These are phyloP conservation scores for Erebia ligea DNA, from an alignment of 2,888 invertebrate species.

Conservation along the genomic window DNA sequence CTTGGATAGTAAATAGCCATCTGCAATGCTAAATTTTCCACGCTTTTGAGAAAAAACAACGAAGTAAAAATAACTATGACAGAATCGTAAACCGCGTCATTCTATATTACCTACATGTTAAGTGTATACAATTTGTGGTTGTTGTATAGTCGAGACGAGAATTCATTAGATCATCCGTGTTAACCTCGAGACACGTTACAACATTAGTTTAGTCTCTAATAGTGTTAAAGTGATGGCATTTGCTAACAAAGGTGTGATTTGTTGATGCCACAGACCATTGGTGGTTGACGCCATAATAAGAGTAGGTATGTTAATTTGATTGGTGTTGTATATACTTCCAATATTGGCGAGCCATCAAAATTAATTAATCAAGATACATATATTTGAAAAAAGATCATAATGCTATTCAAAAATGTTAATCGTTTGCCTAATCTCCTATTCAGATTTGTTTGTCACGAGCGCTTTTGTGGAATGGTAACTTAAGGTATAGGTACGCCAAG, in stretches of 20 bases:
- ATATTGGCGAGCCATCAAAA: constrained; percentile 8
- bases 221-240: constrained; percentile 17
- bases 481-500: no score
- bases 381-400: neutral
- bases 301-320: constrained; percentile 8
- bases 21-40: neutral
- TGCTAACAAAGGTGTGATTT: constrained; percentile 8
- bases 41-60: neutral
- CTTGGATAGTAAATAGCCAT: no score
- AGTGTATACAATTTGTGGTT: constrained; percentile 28
- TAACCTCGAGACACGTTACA: constrained; percentile 30
- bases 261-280: no score
- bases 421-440: no score
- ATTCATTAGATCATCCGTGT: constrained; percentile 53
- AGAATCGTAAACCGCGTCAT: constrained; percentile 30
- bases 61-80: constrained; percentile 38
- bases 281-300: no score
- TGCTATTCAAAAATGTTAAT: no score
- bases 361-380: neutral
- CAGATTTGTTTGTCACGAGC: neutral
- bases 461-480: neutral
- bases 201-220: constrained; percentile 28
- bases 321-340: neutral
- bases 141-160: constrained; percentile 45
- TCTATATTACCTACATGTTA: constrained; percentile 19